Conservation (phyloP, 2,888 invertebrate genomes). For the Resseliella maxima region DNA sequence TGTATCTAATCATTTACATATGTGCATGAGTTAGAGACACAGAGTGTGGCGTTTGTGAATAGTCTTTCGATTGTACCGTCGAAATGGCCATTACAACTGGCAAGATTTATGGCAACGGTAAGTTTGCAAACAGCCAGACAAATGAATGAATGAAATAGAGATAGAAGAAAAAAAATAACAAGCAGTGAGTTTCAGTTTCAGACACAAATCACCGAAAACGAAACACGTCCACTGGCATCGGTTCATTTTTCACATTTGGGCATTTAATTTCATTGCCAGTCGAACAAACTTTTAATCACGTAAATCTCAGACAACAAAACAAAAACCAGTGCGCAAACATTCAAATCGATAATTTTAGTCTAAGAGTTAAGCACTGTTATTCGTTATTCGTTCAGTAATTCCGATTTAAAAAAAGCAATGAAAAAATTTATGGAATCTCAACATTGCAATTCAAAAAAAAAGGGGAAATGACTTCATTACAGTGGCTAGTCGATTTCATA, state of each 20-base stretch:
- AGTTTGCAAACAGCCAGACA: conserved; percentile 7
- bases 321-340: too few species aligned
- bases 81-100: background rate
- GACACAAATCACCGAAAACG: conserved; percentile 33
- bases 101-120: conserved; percentile 3
- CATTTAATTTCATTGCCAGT: background rate
- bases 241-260: conserved; percentile 3
- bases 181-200: conserved; percentile 21
- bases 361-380: background rate
- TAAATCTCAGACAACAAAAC: background rate
- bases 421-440: conserved; percentile 27
- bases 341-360: background rate
- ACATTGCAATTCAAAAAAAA: background rate
- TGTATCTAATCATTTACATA: conserved; percentile 43
- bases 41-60: background rate
- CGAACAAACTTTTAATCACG: conserved; percentile 2
- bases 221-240: background rate
- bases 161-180: background rate
- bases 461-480: background rate
- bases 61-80: background rate
- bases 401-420: too few species aligned
- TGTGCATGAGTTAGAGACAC: background rate
- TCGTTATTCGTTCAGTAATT: background rate
- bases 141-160: background rate
- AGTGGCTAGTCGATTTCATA: background rate